Base-by-base conservation (phyloP, 2,888 invertebrate genomes). In the Drosophila mimetica region DNA sequence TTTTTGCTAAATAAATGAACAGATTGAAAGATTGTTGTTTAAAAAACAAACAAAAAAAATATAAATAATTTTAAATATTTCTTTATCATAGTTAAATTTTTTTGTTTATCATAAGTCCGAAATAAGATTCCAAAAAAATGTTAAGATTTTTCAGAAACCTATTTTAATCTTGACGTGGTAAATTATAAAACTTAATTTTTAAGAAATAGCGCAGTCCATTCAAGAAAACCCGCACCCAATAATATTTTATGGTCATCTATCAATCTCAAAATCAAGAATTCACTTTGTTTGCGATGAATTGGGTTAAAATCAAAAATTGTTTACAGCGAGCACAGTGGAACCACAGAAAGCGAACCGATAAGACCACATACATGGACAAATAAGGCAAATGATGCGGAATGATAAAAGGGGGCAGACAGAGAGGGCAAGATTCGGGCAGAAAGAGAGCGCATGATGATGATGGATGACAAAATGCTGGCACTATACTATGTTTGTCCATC, bases 241-340 rank as follows among this genome's bases (percentile, higher is more conserved):
- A 83, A 83, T 75, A 75, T 77, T 87, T 46, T 75, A 42, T 74
- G 86, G 76, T 76, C 78, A 88, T 88, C 88, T 78, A 85, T 85
- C 88, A 85, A 52, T 41, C 50, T 37, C 30, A 44, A 34, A 54
- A 57, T 53, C 61, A 20, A 48, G 48, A 42, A 48, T 61, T 42
- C 34, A 48, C 64, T 63, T 63, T 60, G 60, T 63, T 42, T 50
- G 51, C 34, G 5, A 42, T 63, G 64, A 63, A 63, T 64, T 63
- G 63, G 63, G 50, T 51, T 59, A 53, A 76, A 70, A 67, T 71
- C 74, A 78, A 76, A 78, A 63, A 66, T 59, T 48, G 42, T 63
- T 63, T 61, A 63, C 63, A 42, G 30, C 41, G 1, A 42, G 18
- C 25, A 44, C 44, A 44, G 44, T 44, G 58, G 39, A 9, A 16